phyloP scores from a whole-genome alignment of 64 coral and sea anemone genomes.

The Hydrozoanthus tunicans region DNA sequence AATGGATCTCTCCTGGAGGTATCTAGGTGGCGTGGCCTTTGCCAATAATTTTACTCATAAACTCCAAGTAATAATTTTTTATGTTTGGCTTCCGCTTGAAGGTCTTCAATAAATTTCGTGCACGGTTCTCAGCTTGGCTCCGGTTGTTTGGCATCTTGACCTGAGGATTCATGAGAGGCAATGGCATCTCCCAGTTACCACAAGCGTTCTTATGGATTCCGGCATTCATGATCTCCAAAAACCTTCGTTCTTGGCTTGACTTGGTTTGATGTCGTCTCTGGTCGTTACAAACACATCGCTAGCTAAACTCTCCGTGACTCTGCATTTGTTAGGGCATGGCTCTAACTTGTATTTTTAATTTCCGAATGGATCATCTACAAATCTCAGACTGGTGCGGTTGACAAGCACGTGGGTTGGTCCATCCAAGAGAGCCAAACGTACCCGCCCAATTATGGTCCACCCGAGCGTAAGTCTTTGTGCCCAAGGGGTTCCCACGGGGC shows the following conservation, averaged over 20 bases:
- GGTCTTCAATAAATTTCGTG: background rate
- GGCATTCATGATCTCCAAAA: conserved; percentile 56
- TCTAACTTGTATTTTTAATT: background rate
- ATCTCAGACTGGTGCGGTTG: background rate
- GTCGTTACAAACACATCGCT: conserved; percentile 1
- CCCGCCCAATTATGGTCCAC: conserved; percentile 15
- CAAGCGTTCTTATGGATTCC: conserved; percentile 25
- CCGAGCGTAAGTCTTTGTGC: background rate
- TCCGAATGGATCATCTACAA: background rate
- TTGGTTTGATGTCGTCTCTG: conserved; percentile 37
- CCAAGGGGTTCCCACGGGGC: conserved; percentile 28
- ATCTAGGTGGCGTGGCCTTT: background rate
- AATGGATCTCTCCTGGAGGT: conserved; percentile 7
- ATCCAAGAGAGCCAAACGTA: conserved; percentile 14
- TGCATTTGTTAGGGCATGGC: background rate
- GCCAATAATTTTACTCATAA: background rate
- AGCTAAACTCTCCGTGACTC: background rate
- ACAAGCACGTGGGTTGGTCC: background rate
- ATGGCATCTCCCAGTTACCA: conserved; percentile 73
- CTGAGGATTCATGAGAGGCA: conserved; percentile 33
- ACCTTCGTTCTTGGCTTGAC: conserved; percentile 40
- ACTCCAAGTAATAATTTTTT: conserved; percentile 52
- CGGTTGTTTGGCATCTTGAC: conserved; percentile 56
- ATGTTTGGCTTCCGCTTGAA: conserved; percentile 50
- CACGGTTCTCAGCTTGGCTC: conserved; percentile 19